Base-by-base conservation (phyloP, 2,113 vertebrate species). In the Glaucidium brasilianum region DNA sequence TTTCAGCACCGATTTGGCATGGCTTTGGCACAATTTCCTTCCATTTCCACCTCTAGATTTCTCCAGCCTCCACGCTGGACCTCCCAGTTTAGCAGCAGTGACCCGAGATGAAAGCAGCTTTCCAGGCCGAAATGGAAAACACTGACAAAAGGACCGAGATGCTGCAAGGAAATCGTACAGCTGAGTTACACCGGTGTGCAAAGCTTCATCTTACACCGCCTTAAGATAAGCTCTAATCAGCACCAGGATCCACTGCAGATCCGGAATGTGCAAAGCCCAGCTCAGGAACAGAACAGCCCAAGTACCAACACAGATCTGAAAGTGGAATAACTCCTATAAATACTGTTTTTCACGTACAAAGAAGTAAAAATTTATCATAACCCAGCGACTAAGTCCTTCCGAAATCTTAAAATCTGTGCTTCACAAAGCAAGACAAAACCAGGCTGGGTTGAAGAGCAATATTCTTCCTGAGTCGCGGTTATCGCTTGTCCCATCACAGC, bases 1-100 rank as follows among this genome's bases (percentile, higher is more conserved):
- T 12, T 50, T 11, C 19, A 2, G 22, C 60, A 27, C 50, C 2
- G 2, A 11, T n/a, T 27, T 17, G 20, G 10, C 22, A 1, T 1
- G 35, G 16, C 15, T 37, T 45, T 3, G 26, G 59, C 34, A 9
- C 67, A 14, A 29, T 17, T 6, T 34, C 19, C 2, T 34, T 12
- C 59, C 20, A 20, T n/a, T 73, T 59, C 56, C 64, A 69, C 3
- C 88, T 9, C n/a, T 5, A 5, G 25, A 29, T 37, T 23, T 25
- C 88, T 69, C 55, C 78, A n/a, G 60, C 5, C 6, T 56, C 16
- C 12, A 1, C 59, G 9, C 39, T 2, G 9, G 3, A 32, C 37
- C 25, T 11, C 26, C 37, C 23, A 3, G 34, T 39, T 20, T 8
- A n/a, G 86, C 41, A 14, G n/a, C 67, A 26, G 71, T 3, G 55